These are phyloP conservation scores for Coelinius sp. DNA, from an alignment of 2,888 invertebrate genomes.

Conservation along the genomic window DNA sequence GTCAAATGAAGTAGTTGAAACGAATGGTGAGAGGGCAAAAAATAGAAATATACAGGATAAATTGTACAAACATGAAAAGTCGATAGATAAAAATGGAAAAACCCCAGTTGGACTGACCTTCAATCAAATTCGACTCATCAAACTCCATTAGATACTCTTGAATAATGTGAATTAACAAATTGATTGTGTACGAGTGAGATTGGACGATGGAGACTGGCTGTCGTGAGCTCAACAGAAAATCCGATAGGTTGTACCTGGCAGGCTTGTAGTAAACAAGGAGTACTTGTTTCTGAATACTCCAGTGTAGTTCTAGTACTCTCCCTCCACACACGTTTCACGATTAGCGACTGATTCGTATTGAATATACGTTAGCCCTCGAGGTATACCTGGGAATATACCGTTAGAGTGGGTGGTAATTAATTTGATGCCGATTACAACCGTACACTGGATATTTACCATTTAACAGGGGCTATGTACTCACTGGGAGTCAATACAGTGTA, in stretches of 20 bases:
- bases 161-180: constrained; percentile 8
- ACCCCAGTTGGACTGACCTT: not conserved
- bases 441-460: not conserved
- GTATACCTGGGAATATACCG: not conserved
- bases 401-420: not conserved
- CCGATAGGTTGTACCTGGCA: constrained; percentile 4
- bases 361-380: not conserved
- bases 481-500: not conserved
- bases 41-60: not conserved
- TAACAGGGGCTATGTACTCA: not conserved
- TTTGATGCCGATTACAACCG: not conserved
- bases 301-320: not conserved
- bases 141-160: not conserved
- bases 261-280: constrained; percentile 13
- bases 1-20: not conserved
- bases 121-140: not conserved
- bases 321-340: not conserved
- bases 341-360: constrained; percentile 1
- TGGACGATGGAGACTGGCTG: not conserved
- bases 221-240: constrained; percentile 6
- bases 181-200: not conserved
- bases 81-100: not conserved
- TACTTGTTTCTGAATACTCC: constrained; percentile 4
- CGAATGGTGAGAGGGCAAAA: not conserved
- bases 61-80: not conserved